Evolutionary conservation across 2,888 invertebrate species (phyloP).

Genomic region (Asteroscopus sphinx): DNA sequence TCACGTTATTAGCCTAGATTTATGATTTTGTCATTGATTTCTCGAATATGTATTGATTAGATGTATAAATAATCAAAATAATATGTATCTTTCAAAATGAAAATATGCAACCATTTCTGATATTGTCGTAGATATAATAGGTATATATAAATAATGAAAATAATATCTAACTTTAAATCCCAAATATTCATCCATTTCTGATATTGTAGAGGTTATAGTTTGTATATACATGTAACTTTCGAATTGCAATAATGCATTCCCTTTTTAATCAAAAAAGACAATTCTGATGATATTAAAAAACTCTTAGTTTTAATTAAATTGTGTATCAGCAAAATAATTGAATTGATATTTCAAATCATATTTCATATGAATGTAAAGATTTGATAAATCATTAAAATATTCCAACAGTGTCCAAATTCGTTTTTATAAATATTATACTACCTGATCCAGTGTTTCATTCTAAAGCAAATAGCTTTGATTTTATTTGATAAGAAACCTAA

Average conservation of each 20-base stretch:
- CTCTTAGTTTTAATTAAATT: conserved; percentile 39
- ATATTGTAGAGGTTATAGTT: too few relatives aligned
- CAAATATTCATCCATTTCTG: too few relatives aligned
- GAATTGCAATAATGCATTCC: conserved; percentile 25
- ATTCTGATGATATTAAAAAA: conserved; percentile 54
- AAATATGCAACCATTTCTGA: conserved; percentile 27
- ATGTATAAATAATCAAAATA: conserved; percentile 18
- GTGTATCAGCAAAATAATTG: conserved; percentile 24
- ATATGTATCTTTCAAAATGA: conserved; percentile 12
- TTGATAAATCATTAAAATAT: conserved; percentile 40
- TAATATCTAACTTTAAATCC: too few relatives aligned
- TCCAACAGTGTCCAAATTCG: conserved; percentile 47
- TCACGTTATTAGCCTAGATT: conserved; percentile 66
- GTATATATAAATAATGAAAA: too few relatives aligned
- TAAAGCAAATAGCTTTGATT: conserved; percentile 11
- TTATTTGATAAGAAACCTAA: conserved; percentile 12
- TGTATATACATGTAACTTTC: background rate
- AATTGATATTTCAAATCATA: conserved; percentile 38
- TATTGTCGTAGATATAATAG: background rate
- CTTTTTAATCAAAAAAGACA: conserved; percentile 31
- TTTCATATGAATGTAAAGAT: conserved; percentile 30
- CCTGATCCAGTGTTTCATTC: conserved; percentile 44
- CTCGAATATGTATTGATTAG: conserved; percentile 32
- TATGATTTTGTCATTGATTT: conserved; percentile 63
- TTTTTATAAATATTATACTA: conserved; percentile 51